Conservation (phyloP, 2,113 vertebrate species). For the Astur gentilis region DNA sequence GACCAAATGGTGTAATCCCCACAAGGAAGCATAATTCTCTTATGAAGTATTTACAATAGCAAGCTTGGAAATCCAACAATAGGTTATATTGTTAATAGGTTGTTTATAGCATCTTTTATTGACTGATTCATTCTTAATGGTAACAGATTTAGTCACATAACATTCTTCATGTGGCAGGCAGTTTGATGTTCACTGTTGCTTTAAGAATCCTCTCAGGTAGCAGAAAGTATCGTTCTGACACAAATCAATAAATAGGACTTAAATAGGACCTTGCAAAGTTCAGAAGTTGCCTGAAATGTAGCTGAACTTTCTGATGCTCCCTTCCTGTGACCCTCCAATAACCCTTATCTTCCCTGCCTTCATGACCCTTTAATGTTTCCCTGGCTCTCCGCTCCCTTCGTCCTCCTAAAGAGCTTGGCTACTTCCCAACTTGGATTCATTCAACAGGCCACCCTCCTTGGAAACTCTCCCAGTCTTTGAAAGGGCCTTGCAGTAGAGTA, state of each 20-base stretch:
- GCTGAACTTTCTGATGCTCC: background rate
- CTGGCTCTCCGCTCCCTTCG: background rate
- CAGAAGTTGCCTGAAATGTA: conserved; percentile 20
- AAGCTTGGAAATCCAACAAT: conserved; percentile 57
- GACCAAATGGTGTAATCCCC: conserved; percentile 52
- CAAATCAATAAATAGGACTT: background rate
- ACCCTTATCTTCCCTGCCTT: conserved; percentile 7
- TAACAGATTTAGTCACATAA: conserved; percentile 42
- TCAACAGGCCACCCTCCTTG: background rate
- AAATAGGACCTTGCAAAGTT: conserved; percentile 11
- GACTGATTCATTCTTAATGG: conserved; percentile 38
- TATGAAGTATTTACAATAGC: conserved; percentile 56
- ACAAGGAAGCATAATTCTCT: conserved; percentile 58
- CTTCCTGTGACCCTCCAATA: conserved; percentile 1
- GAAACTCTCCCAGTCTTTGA: conserved; percentile 26
- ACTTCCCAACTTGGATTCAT: background rate
- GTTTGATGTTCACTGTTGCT: background rate
- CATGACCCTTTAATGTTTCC: conserved; percentile 29
- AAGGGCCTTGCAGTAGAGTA: background rate
- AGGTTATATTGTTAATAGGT: conserved; percentile 53
- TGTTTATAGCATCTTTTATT: conserved; percentile 55
- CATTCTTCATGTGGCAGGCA: background rate
- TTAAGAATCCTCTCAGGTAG: conserved; percentile 15
- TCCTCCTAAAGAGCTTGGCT: conserved; percentile 16
- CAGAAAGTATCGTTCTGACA: background rate